A percentile compares a stretch with the other conserved stretches of the same genome.
Evolutionary conservation across 2,888 invertebrate genomes (phyloP).

Genomic region (Polymixis flavicincta): DNA sequence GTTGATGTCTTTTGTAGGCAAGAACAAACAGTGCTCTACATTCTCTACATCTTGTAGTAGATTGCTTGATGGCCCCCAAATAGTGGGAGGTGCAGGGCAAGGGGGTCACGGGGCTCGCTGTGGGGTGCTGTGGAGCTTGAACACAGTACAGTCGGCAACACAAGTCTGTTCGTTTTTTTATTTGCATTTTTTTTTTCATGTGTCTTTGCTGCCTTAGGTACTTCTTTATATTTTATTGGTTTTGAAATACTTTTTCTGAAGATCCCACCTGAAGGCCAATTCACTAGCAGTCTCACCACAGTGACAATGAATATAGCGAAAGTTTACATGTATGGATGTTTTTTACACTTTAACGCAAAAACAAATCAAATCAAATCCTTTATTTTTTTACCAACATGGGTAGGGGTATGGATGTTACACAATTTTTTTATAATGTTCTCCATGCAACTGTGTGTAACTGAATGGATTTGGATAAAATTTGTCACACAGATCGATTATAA

Average conservation of each 20-base stretch:
- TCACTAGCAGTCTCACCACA: neutral
- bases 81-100: constrained; percentile 1
- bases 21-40: constrained; percentile 28
- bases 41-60: constrained; percentile 25
- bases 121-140: constrained; percentile 53
- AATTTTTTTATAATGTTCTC: too few relatives aligned
- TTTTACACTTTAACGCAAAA: too few relatives aligned
- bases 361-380: too few relatives aligned
- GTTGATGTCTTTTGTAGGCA: constrained; percentile 68
- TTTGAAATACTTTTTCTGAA: neutral
- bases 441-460: too few relatives aligned
- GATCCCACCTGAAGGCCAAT: neutral
- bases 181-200: neutral
- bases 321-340: too few relatives aligned
- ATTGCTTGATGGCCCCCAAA: constrained; percentile 50
- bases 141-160: constrained; percentile 35
- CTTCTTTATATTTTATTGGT: too few relatives aligned
- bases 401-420: too few relatives aligned
- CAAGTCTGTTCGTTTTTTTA: constrained; percentile 25
- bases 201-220: rapidly evolving
- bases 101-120: constrained; percentile 48
- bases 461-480: too few relatives aligned
- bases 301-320: too few relatives aligned
- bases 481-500: too few relatives aligned
- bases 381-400: too few relatives aligned